These are phyloP conservation scores for Pempheris klunzingeri DNA, from an alignment of 2,797 vertebrate genomes.

Conservation along the genomic window DNA sequence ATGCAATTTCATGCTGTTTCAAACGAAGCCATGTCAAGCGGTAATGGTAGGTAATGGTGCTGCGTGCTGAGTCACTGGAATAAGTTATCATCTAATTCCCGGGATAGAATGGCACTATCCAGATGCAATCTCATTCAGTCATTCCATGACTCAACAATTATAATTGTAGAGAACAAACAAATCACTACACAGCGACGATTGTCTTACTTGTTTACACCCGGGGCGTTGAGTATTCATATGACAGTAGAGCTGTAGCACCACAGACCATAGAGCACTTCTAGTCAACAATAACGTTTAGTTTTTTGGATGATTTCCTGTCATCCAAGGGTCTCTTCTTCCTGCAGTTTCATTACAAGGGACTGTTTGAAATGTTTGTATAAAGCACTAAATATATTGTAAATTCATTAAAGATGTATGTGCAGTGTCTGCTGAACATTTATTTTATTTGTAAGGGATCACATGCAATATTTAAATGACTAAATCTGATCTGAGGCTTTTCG, in stretches of 20 bases:
- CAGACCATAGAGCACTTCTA: background rate
- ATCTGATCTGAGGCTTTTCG: background rate
- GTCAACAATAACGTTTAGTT: background rate
- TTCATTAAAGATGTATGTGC: background rate
- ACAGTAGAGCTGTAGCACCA: background rate
- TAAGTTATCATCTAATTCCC: conserved; percentile 53
- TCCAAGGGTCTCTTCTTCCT: background rate
- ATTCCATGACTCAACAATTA: conserved; percentile 47
- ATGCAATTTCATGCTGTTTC: conserved; percentile 69
- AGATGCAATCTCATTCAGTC: conserved; percentile 43
- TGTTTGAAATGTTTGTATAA: background rate
- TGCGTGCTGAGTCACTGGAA: conserved; percentile 67
- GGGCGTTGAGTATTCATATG: background rate
- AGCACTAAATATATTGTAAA: background rate
- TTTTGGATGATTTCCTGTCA: background rate
- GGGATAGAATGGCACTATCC: conserved; percentile 23
- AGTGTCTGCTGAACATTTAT: background rate
- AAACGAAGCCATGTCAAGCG: conserved; percentile 73
- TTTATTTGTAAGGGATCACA: background rate
- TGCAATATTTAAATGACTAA: background rate
- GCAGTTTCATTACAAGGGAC: background rate
- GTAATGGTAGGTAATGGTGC: conserved; percentile 68
- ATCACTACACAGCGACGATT: conserved; percentile 16
- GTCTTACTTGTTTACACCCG: conserved; percentile 21
- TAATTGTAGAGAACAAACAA: conserved; percentile 12